Evolutionary conservation across 2,888 invertebrate species (phyloP).

Genomic region (Carpatolechia fugitivella): DNA sequence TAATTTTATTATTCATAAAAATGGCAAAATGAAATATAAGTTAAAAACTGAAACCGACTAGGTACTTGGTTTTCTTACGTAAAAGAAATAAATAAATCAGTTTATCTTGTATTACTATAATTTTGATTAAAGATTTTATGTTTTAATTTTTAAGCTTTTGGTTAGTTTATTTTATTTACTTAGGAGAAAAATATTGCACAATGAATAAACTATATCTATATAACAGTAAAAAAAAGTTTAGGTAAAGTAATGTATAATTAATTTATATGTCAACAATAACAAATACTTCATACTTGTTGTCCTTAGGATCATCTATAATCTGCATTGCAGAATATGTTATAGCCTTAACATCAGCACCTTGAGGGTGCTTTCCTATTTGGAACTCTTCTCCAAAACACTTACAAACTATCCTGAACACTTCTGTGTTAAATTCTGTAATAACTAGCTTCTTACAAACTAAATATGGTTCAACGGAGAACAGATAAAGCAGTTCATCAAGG

Average conservation of each 20-base stretch:
- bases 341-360: constrained; percentile 98
- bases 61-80: no score
- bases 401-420: constrained; percentile 89
- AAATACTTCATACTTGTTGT: constrained; percentile 91
- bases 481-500: constrained; percentile 94
- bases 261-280: constrained; percentile 97
- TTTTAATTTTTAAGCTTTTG: no score
- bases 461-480: constrained; percentile 95
- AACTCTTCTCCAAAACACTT: constrained; percentile 96
- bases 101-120: no score
- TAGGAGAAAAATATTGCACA: no score
- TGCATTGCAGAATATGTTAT: constrained; percentile 99
- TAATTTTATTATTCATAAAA: no score
- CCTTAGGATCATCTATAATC: constrained; percentile 85
- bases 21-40: no score
- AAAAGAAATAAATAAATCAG: no score
- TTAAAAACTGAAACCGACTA: no score
- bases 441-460: constrained; percentile 92
- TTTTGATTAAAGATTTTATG: no score
- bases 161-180: no score
- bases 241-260: constrained; percentile 8
- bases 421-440: constrained; percentile 91
- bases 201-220: not conserved
- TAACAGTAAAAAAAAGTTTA: not conserved
- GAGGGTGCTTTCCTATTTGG: constrained; percentile 94